Percentiles rank a stretch among this genome's conserved stretches.
phyloP scores from a whole-genome alignment of 2,113 vertebrate species.

The Lampris megalopsis region DNA sequence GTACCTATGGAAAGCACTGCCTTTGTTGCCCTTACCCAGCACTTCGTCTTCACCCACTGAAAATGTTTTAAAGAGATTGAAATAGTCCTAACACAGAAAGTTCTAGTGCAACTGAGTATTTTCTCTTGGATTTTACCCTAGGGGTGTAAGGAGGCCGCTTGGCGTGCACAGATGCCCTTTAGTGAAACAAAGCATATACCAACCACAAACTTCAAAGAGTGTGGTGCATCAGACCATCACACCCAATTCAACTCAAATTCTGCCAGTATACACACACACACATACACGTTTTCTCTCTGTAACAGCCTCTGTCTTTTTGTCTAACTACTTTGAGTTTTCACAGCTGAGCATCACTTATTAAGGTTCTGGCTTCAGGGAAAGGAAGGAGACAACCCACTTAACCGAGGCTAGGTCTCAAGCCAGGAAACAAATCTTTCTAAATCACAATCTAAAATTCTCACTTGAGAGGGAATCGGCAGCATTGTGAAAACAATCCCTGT shows the following conservation, averaged over 20 bases:
- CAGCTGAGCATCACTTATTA: conserved; percentile 61
- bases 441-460: conserved; percentile 50
- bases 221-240: conserved; percentile 38
- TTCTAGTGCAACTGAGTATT: neutral
- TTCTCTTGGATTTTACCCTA: neutral
- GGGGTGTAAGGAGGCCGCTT: conserved; percentile 1
- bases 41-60: neutral
- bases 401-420: conserved; percentile 31
- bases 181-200: conserved; percentile 24
- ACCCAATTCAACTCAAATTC: conserved; percentile 48
- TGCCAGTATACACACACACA: conserved; percentile 2
- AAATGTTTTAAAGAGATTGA: neutral
- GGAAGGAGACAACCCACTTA: conserved; percentile 34
- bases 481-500: conserved; percentile 15
- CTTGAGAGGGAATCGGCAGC: conserved; percentile 39
- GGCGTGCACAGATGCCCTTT: conserved; percentile 9
- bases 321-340: conserved; percentile 18
- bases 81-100: neutral
- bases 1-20: neutral
- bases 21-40: neutral
- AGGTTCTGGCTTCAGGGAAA: conserved; percentile 33
- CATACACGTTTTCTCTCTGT: neutral
- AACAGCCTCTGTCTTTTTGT: conserved; percentile 2
- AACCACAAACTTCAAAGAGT: conserved; percentile 30
- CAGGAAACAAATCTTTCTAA: conserved; percentile 37